Percentiles rank a stretch among this genome's conserved stretches.
Evolutionary conservation across 2,797 vertebrate genomes (phyloP).

Genomic region (Danio jaintianensis): DNA sequence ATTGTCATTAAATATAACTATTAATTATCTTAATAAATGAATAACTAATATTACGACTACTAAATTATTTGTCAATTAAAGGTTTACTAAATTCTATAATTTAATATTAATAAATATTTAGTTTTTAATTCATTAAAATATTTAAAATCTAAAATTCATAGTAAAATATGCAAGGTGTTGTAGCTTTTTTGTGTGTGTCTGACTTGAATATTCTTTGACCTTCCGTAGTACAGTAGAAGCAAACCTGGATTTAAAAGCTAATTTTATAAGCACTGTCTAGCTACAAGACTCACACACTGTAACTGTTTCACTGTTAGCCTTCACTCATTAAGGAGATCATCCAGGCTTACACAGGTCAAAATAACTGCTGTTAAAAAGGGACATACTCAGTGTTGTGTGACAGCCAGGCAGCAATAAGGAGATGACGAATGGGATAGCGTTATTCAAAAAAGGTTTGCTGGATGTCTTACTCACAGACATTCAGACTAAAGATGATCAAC

Average conservation of each 20-base stretch:
- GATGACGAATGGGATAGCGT: neutral
- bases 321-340: slow-evolving; percentile 44
- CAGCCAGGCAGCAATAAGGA: neutral
- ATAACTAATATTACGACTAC: too few species aligned
- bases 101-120: too few species aligned
- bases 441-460: neutral
- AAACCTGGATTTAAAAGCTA: slow-evolving; percentile 1
- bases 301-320: slow-evolving; percentile 48
- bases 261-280: neutral
- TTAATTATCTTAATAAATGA: too few species aligned
- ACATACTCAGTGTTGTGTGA: slow-evolving; percentile 8
- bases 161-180: too few species aligned
- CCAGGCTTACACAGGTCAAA: slow-evolving; percentile 40
- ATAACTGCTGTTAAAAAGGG: slow-evolving; percentile 46
- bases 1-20: too few species aligned
- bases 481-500: slow-evolving; percentile 10
- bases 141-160: too few species aligned
- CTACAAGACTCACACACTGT: slow-evolving; percentile 37
- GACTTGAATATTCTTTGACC: too few species aligned
- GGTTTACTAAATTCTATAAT: too few species aligned
- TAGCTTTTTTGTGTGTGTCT: too few species aligned
- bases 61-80: too few species aligned
- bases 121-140: too few species aligned
- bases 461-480: neutral
- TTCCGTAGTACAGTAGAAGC: neutral